These are phyloP conservation scores for Callimorpha dominula DNA, from an alignment of 2,888 invertebrate genomes.

Conservation along the genomic window DNA sequence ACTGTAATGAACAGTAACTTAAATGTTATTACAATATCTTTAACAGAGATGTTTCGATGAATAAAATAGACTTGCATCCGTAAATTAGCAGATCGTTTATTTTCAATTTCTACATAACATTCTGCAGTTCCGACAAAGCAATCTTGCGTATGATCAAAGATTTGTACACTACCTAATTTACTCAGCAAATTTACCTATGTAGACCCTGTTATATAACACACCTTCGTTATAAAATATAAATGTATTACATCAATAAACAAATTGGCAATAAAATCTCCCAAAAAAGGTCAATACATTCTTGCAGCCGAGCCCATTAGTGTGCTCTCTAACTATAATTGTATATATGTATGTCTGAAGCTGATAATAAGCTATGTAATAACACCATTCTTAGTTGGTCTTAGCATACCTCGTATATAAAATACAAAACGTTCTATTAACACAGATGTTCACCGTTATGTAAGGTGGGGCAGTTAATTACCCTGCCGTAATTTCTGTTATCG, in stretches of 20 bases:
- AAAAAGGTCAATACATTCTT: slow-evolving; percentile 35
- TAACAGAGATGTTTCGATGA: background rate
- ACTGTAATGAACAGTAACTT: background rate
- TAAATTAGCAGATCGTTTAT: background rate
- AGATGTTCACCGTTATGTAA: slow-evolving; percentile 81
- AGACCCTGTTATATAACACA: slow-evolving; percentile 10
- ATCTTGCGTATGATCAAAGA: background rate
- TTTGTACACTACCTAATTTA: background rate
- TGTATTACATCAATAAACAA: slow-evolving; percentile 29
- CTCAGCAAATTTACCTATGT: background rate
- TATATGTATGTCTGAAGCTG: slow-evolving; percentile 16
- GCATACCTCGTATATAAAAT: slow-evolving; percentile 55
- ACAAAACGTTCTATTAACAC: slow-evolving; percentile 77
- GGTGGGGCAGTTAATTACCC: slow-evolving; percentile 67
- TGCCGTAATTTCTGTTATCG: slow-evolving; percentile 64
- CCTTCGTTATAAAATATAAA: slow-evolving; percentile 23
- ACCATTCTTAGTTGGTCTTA: slow-evolving; percentile 40
- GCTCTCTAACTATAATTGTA: slow-evolving; percentile 27
- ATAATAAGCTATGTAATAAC: slow-evolving; percentile 35
- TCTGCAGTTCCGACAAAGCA: background rate
- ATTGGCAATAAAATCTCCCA: slow-evolving; percentile 21
- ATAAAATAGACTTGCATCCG: background rate
- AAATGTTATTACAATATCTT: background rate
- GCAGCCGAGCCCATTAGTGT: slow-evolving; percentile 27
- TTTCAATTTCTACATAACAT: background rate